phyloP scores from a whole-genome alignment of 2,888 invertebrate genomes.

The Smittia aterrima region DNA sequence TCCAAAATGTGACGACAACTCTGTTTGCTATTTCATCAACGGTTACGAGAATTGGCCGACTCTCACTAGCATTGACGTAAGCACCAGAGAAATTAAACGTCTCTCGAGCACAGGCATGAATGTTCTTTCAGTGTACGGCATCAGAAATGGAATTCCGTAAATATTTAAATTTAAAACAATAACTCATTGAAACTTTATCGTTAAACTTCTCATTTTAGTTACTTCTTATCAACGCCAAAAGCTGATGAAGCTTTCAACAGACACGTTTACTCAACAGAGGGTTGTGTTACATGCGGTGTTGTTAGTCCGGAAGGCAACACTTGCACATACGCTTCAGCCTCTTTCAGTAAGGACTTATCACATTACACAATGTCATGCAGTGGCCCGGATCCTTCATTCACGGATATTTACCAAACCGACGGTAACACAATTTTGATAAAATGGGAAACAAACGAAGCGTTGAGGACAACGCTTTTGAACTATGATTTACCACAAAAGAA shows the following conservation, averaged over 20 bases:
- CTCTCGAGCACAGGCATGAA: not conserved
- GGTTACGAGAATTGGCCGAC: conserved; percentile 55
- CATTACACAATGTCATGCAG: conserved; percentile 68
- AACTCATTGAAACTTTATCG: conserved; percentile 43
- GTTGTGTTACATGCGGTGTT: conserved; percentile 70
- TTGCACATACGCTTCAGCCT: conserved; percentile 61
- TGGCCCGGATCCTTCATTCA: conserved; percentile 63
- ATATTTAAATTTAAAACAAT: not conserved
- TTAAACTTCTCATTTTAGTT: conserved; percentile 47
- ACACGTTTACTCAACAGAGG: conserved; percentile 61
- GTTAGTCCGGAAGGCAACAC: conserved; percentile 58
- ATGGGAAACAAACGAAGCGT: conserved; percentile 60
- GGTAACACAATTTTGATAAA: conserved; percentile 48
- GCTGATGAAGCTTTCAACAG: conserved; percentile 58
- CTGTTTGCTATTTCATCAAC: conserved; percentile 48
- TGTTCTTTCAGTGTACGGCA: conserved; percentile 14
- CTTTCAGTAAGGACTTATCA: conserved; percentile 61
- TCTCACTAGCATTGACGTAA: not conserved
- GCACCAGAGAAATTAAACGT: too few relatives aligned
- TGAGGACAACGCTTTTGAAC: conserved; percentile 55
- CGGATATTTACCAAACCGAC: conserved; percentile 57
- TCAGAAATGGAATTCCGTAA: conserved; percentile 7
- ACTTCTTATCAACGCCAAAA: not conserved
- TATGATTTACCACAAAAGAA: conserved; percentile 59
- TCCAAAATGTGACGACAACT: conserved; percentile 52